phyloP scores from a whole-genome alignment of 2,888 invertebrate species.

The Eupelmus urozonus region DNA sequence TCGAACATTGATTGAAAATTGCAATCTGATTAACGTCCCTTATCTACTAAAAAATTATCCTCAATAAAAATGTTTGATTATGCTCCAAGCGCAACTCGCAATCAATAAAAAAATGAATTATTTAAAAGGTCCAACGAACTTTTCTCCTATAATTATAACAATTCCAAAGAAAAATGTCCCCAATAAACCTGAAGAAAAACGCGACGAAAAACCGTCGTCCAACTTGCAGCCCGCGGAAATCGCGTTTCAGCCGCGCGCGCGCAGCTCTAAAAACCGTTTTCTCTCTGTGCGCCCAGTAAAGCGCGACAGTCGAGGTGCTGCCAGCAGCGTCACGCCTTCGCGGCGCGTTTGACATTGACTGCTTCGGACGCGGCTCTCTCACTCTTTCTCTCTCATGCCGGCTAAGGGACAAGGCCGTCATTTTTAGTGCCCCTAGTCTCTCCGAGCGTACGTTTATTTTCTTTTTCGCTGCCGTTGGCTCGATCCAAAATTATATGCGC shows the following conservation, averaged over 20 bases:
- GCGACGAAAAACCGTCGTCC: no score
- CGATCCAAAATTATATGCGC: constrained; percentile 46
- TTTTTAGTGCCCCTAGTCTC: constrained; percentile 12
- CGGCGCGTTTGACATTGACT: constrained; percentile 41
- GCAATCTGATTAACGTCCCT: no score
- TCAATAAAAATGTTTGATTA: no score
- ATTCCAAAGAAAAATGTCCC: neutral
- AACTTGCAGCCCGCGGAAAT: no score
- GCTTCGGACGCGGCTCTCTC: neutral
- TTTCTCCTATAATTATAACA: neutral
- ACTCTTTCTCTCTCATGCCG: no score
- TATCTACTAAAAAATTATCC: no score
- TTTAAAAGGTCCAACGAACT: neutral
- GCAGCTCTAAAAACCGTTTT: no score
- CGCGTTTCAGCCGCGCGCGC: no score
- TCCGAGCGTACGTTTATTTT: constrained; percentile 12
- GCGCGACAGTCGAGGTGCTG: no score
- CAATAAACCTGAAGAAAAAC: no score
- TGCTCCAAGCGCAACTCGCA: neutral
- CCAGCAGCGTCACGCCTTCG: neutral
- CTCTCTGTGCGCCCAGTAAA: no score
- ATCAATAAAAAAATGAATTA: neutral
- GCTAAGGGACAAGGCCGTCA: constrained; percentile 46
- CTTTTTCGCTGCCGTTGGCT: constrained; percentile 17
- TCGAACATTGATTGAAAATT: neutral